Evolutionary conservation across 30 jellyfish, hydroid and myxozoan species (phyloP).

Genomic region (Nemopilema nomurai): DNA sequence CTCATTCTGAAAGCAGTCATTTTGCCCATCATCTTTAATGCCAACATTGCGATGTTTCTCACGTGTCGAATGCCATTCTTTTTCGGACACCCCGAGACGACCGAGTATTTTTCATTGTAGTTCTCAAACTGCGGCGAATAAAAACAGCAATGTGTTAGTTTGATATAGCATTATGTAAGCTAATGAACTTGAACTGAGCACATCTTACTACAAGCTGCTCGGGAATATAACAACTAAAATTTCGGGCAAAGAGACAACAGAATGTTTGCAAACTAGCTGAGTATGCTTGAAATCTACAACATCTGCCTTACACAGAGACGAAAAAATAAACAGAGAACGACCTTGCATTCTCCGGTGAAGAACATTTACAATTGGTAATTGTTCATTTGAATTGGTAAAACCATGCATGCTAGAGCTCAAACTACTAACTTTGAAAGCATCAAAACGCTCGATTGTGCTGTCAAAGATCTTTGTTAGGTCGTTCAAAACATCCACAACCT

Average conservation of each 20-base stretch:
- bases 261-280: not conserved
- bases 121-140: constrained; percentile 39
- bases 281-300: not conserved
- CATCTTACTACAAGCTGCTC: too few relatives aligned
- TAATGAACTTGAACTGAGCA: too few relatives aligned
- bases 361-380: not conserved
- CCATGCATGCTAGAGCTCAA: not conserved
- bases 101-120: constrained; percentile 72
- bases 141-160: not conserved
- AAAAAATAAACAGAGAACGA: too few relatives aligned
- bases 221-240: too few relatives aligned
- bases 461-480: constrained; percentile 62
- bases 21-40: constrained; percentile 72
- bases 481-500: constrained; percentile 74
- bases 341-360: too few relatives aligned
- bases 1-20: constrained; percentile 66
- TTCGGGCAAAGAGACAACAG: too few relatives aligned
- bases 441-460: constrained; percentile 51
- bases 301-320: not conserved
- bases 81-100: constrained; percentile 85
- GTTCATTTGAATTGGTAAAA: not conserved
- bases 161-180: not conserved
- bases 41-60: constrained; percentile 66
- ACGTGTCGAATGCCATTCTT: constrained; percentile 67
- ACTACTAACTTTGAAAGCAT: constrained; percentile 73